Percentiles rank a stretch among this genome's conserved stretches.
phyloP scores from a whole-genome alignment of 2,113 vertebrate species.

The Pristiophorus japonicus region DNA sequence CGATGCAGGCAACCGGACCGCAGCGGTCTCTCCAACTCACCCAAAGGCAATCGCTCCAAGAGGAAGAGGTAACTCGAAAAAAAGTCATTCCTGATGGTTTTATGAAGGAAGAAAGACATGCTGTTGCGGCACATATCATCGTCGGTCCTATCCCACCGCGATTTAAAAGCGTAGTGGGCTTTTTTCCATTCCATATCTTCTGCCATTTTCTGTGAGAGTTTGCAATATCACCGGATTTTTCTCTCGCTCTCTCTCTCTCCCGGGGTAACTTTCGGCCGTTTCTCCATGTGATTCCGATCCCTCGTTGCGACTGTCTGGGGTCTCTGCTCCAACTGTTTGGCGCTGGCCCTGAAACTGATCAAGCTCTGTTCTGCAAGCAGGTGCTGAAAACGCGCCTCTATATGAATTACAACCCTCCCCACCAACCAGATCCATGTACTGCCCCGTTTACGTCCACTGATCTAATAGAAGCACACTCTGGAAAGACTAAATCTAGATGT shows the following conservation, averaged over 20 bases:
- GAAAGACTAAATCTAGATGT: not conserved
- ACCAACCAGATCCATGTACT: not conserved
- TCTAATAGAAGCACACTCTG: not conserved
- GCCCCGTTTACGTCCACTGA: not conserved
- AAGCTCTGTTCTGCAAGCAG: not conserved
- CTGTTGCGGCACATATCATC: slow-evolving; percentile 81
- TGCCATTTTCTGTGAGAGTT: not conserved
- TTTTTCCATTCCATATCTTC: slow-evolving; percentile 60
- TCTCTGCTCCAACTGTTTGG: not conserved
- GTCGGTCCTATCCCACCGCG: slow-evolving; percentile 77
- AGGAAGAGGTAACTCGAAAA: slow-evolving; percentile 92
- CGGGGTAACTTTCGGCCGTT: not conserved
- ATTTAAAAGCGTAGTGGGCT: slow-evolving; percentile 78
- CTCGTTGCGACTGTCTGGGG: not conserved
- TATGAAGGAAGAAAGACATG: slow-evolving; percentile 86
- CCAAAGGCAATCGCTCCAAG: slow-evolving; percentile 77
- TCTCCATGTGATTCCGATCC: not conserved
- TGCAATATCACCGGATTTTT: not conserved
- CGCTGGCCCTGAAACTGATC: too few species aligned
- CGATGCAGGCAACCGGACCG: too few species aligned
- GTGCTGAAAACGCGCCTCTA: slow-evolving; percentile 7
- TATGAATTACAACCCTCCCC: not conserved
- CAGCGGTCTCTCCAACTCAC: slow-evolving; percentile 57
- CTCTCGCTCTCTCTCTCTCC: not conserved
- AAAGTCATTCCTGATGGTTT: slow-evolving; percentile 76